phyloP scores from a whole-genome alignment of 2,113 vertebrate genomes.

The Hydrochoerus hydrochaeris region DNA sequence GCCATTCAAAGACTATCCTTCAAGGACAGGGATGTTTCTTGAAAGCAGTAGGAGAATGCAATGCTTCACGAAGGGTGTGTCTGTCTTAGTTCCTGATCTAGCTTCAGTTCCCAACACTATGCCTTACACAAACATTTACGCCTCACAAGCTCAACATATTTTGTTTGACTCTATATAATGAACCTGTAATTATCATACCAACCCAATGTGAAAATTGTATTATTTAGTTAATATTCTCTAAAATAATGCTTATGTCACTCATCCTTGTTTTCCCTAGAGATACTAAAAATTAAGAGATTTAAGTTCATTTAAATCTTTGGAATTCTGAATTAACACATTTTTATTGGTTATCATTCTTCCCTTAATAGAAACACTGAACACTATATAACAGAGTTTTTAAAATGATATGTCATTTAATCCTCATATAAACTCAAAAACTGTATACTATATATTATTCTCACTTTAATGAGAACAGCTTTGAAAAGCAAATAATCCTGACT shows the following conservation, averaged over 20 bases:
- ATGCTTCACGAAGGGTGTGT: neutral
- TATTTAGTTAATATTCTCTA: slow-evolving; percentile 24
- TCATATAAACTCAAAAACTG: neutral
- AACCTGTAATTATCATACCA: neutral
- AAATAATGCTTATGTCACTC: neutral
- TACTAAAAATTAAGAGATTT: slow-evolving; percentile 3
- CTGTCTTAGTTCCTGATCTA: neutral
- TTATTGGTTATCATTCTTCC: neutral
- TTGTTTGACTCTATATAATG: neutral
- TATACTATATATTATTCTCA: neutral
- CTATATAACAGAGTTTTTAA: neutral
- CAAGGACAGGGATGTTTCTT: neutral
- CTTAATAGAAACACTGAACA: slow-evolving; percentile 32
- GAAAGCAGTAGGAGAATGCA: neutral
- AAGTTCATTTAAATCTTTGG: neutral
- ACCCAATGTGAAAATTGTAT: neutral
- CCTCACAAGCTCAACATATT: neutral
- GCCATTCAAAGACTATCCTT: neutral
- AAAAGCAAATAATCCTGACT: neutral
- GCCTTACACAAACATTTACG: neutral
- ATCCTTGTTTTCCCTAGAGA: neutral
- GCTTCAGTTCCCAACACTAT: neutral
- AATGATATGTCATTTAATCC: neutral
- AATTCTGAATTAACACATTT: slow-evolving; percentile 33
- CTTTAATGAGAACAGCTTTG: neutral